Conservation (phyloP, 2,113 vertebrate genomes). For the Isichthys henryi region DNA sequence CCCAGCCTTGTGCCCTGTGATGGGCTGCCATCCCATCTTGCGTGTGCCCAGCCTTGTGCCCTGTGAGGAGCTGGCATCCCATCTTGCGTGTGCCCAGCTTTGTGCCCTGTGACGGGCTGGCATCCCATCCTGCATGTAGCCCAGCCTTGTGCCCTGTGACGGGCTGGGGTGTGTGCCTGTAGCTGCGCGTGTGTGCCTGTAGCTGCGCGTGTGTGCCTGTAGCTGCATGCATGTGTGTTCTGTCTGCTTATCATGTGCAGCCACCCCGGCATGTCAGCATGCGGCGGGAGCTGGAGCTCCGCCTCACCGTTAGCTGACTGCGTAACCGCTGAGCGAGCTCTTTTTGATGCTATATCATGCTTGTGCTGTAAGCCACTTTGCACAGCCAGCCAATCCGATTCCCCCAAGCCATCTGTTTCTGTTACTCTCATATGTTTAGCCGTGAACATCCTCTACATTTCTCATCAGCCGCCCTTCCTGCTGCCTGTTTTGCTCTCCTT, state of each 20-base stretch:
- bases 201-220: background rate
- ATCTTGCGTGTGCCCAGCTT: no score
- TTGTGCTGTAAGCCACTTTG: background rate
- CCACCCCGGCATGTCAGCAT: background rate
- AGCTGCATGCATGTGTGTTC: background rate
- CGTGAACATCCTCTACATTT: background rate
- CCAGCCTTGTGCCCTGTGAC: no score
- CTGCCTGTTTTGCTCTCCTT: constrained; percentile 14
- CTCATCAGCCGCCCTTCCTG: constrained; percentile 23
- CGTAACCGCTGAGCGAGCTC: background rate
- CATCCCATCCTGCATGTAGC: no score
- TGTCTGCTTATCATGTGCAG: background rate
- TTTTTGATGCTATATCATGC: background rate
- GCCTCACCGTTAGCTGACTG: background rate
- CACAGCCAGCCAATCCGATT: no score
- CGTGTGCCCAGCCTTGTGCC: no score
- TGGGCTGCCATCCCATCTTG: no score
- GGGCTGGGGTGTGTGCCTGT: no score
- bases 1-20: no score
- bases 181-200: no score
- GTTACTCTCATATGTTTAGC: background rate
- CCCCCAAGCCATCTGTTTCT: constrained; percentile 1
- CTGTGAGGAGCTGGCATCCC: no score
- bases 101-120: no score
- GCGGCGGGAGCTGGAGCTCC: background rate